These are phyloP conservation scores for Parotocinclus haroldoi DNA, from an alignment of 2,797 vertebrate genomes.

Conservation along the genomic window DNA sequence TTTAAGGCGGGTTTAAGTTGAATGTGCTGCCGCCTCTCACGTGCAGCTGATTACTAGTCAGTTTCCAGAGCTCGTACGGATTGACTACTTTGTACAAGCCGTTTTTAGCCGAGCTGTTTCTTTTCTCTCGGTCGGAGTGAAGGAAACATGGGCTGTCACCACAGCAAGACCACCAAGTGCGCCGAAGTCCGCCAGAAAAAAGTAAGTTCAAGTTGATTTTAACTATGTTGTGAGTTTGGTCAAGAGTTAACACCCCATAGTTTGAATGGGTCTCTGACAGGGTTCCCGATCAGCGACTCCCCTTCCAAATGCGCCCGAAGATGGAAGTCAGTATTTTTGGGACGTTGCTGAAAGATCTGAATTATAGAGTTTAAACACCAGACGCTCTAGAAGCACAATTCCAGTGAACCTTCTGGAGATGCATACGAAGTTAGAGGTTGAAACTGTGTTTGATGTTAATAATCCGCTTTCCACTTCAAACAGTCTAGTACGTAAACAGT, in stretches of 20 bases:
- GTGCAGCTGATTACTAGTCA: background rate
- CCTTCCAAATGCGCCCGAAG: no score
- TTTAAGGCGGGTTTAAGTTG: conserved; percentile 1
- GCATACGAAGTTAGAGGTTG: background rate
- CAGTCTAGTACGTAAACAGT: no score
- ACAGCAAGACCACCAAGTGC: conserved; percentile 62
- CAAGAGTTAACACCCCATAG: background rate
- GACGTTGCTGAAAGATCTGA: no score
- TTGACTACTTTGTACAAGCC: background rate
- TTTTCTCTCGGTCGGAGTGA: background rate
- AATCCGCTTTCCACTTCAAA: background rate
- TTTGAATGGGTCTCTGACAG: conserved; percentile 6
- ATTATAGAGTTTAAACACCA: no score
- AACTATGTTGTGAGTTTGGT: background rate
- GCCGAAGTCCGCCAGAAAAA: conserved; percentile 33
- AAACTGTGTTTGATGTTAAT: background rate
- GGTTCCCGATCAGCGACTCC: background rate
- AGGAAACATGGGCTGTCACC: conserved; percentile 68
- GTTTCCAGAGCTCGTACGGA: background rate
- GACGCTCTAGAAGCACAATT: no score
- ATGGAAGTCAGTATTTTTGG: no score
- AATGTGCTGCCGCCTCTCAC: background rate
- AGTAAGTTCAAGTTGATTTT: conserved; percentile 16
- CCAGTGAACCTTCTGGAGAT: background rate
- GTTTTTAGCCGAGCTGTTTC: background rate